Evolutionary conservation across 2,113 vertebrate species (phyloP).

Genomic region (Acanthochromis polyacanthus): DNA sequence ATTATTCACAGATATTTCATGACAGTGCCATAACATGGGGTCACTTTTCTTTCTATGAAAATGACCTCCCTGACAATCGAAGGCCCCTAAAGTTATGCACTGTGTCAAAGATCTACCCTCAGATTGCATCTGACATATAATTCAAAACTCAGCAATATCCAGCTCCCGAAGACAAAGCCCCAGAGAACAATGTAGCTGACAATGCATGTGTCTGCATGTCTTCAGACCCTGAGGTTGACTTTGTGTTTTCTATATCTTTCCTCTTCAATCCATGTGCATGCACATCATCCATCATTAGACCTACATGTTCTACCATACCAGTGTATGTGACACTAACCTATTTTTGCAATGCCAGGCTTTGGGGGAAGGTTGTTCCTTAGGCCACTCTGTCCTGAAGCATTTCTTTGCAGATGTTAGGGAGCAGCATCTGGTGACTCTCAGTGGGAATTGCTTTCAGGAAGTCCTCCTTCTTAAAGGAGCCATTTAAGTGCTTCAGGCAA

Average conservation of each 20-base stretch:
- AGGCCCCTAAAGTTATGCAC: not conserved
- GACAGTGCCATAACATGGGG: not conserved
- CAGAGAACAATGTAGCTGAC: not conserved
- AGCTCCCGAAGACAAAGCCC: not conserved
- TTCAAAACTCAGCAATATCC: constrained; percentile 25
- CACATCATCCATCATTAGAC: constrained; percentile 16
- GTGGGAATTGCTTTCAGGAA: constrained; percentile 26
- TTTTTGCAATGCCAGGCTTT: constrained; percentile 11
- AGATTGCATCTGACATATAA: constrained; percentile 7
- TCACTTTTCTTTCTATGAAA: not conserved
- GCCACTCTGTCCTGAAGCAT: constrained; percentile 11
- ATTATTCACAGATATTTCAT: too few relatives aligned
- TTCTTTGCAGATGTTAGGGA: constrained; percentile 3
- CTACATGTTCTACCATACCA: constrained; percentile 11
- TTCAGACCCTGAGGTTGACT: not conserved
- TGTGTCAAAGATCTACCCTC: not conserved
- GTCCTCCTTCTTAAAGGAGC: constrained; percentile 13
- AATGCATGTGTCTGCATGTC: not conserved
- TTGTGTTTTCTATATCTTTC: not conserved
- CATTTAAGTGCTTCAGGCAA: constrained; percentile 11
- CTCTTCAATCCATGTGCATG: constrained; percentile 17
- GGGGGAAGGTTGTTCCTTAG: not conserved
- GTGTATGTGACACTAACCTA: constrained; percentile 8
- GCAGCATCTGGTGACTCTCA: constrained; percentile 23
- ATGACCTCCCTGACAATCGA: not conserved